Evolutionary conservation across 1,140 invertebrate genomes (phyloP), one percentile per base, ranked within the genome.

Genomic region (Papilio aristodemus): DNA sequence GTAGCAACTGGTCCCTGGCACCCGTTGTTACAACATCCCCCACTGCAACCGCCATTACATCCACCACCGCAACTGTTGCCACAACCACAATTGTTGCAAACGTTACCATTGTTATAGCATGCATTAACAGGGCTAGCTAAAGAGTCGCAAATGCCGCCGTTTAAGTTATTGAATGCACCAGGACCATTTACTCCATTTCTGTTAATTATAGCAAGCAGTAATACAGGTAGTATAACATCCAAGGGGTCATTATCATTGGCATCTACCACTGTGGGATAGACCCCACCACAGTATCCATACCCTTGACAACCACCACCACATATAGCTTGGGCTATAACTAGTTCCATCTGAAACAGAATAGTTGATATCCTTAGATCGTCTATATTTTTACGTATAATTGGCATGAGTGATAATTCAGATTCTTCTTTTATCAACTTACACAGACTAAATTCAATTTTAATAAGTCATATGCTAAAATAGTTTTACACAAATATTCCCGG

Each of bases 171-270:
- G 4, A 9, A 25, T 67, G 1, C 72, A 72, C 1, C 70, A 68
- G 68, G 68, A 17, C 68, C 68, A n/a, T 67, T 73, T 22, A 10
- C 46, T 10, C 46, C 46, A 43, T 58, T 66, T 39, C 74, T 71
- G 14, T 72, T 75, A 3, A 64, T 69, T 25, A 85, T 37, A 11
- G 79, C 74, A 7, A 83, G 68, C 13, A 85, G 43, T 8, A 85
- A 69, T 5, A 85, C 75, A 1, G 83, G 83, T 0, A 83, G 71
- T 6, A 85, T 71, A 11, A 76, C 67, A 27, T 85, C 81, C 60
- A 79, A 60, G 14, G 79, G 78, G 32, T 75, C 72, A 37, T 78
- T 59, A 17, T 76, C 66, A n/a, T 46, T 63, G 39, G 57, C 27
- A 63, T 71, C 74, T 68, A 60, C 7, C 9, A 66, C 63, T 0